These are phyloP conservation scores for Ancistrus triradiatus DNA, from an alignment of 2,113 vertebrate species.

Conservation along the genomic window DNA sequence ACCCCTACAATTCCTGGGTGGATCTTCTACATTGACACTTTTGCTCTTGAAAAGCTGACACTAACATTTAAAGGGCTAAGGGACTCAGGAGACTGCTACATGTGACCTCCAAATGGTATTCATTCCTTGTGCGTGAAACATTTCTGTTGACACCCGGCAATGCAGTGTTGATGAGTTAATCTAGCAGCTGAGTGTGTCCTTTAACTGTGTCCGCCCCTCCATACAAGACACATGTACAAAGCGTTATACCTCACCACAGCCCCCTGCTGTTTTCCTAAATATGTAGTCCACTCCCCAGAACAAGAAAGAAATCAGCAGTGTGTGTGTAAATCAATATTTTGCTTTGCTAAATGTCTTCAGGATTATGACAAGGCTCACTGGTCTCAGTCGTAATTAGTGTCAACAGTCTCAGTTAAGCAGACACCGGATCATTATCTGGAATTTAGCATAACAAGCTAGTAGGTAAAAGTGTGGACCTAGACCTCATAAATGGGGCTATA, in stretches of 20 bases:
- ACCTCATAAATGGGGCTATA: too few relatives aligned
- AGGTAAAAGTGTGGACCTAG: too few relatives aligned
- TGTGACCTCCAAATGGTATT: slow-evolving; percentile 77
- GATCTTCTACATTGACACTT: slow-evolving; percentile 64
- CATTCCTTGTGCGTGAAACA: slow-evolving; percentile 77
- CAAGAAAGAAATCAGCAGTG: slow-evolving; percentile 44
- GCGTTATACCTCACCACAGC: slow-evolving; percentile 16
- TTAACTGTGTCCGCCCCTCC: slow-evolving; percentile 48
- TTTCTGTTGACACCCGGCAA: slow-evolving; percentile 79
- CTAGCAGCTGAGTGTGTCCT: slow-evolving; percentile 79
- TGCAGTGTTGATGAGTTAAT: slow-evolving; percentile 79
- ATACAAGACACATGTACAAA: background rate
- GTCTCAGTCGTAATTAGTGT: background rate
- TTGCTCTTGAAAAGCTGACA: slow-evolving; percentile 68
- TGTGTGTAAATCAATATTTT: slow-evolving; percentile 54
- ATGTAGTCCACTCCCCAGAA: slow-evolving; percentile 55
- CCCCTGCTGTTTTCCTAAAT: slow-evolving; percentile 57
- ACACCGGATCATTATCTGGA: slow-evolving; percentile 27
- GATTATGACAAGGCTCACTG: background rate
- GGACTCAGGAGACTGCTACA: slow-evolving; percentile 58
- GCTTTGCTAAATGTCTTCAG: slow-evolving; percentile 37
- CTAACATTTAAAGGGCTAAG: slow-evolving; percentile 72
- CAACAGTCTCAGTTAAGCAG: slow-evolving; percentile 17
- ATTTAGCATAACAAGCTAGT: too few relatives aligned
- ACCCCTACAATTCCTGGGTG: slow-evolving; percentile 56